A percentile compares a stretch with the other conserved stretches of the same genome.
Evolutionary conservation across 2,888 invertebrate species (phyloP).

Genomic region (Dryobotodes eremita): DNA sequence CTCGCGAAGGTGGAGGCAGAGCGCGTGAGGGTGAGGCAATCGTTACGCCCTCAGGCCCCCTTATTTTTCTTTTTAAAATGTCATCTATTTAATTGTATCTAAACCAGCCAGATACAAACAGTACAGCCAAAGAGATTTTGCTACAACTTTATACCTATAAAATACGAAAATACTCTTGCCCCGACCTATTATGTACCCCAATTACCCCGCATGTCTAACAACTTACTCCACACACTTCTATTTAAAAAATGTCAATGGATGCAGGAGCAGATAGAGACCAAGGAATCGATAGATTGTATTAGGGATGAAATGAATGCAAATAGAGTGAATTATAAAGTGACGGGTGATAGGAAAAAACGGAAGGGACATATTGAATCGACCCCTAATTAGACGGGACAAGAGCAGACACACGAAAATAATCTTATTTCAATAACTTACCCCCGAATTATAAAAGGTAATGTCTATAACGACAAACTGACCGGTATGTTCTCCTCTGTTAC

Average conservation of each 20-base stretch:
- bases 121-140: no score
- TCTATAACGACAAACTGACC: neutral
- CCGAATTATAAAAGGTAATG: neutral
- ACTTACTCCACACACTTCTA: neutral
- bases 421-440: no score
- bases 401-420: neutral
- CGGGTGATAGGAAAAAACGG: neutral
- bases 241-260: neutral
- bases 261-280: neutral
- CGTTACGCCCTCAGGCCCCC: no score
- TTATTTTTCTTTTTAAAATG: no score
- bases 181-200: no score
- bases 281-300: no score
- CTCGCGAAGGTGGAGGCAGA: no score
- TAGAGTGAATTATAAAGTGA: neutral
- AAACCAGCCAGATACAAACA: no score
- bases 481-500: conserved; percentile 12
- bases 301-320: neutral
- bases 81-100: no score
- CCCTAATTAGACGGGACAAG: neutral
- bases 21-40: no score
- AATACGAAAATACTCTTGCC: no score
- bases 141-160: no score
- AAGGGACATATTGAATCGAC: neutral
- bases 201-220: neutral